Conservation (phyloP, 2,888 invertebrate species). For the Aphrophora alni region DNA sequence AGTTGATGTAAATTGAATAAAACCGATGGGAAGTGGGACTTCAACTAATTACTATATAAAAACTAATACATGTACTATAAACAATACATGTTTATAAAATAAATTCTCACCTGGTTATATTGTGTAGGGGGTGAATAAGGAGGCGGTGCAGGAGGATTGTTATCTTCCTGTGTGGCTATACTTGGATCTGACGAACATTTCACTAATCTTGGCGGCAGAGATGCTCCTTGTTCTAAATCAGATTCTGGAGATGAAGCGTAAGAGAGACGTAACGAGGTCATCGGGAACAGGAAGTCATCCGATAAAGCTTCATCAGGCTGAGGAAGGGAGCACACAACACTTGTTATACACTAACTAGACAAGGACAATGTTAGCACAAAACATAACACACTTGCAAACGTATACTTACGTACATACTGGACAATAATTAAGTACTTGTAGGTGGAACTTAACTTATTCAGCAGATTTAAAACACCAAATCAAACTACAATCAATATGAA, state of each 20-base stretch:
- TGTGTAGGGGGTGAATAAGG: constrained; percentile 72
- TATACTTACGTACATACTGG: background rate
- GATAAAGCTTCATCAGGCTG: constrained; percentile 96
- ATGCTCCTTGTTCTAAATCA: constrained; percentile 78
- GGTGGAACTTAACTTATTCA: no score
- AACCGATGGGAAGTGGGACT: no score
- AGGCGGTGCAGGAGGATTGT: constrained; percentile 73
- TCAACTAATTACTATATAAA: no score
- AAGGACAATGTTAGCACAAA: constrained; percentile 47
- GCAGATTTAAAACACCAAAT: no score
- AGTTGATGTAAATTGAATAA: no score
- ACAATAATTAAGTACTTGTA: no score
- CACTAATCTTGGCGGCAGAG: constrained; percentile 57
- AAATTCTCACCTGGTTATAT: constrained; percentile 53
- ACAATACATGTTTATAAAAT: no score
- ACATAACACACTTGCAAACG: constrained; percentile 38
- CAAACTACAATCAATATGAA: no score
- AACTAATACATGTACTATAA: no score
- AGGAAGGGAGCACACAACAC: constrained; percentile 40
- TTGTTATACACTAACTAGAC: constrained; percentile 49
- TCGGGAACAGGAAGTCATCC: constrained; percentile 98
- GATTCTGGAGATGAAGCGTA: constrained; percentile 97
- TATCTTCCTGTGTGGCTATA: constrained; percentile 90
- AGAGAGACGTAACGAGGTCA: constrained; percentile 93
- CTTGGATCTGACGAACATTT: constrained; percentile 95